Evolutionary conservation across 2,113 vertebrate species (phyloP), one percentile per base, ranked within the genome.

Genomic region (Sorex araneus): DNA sequence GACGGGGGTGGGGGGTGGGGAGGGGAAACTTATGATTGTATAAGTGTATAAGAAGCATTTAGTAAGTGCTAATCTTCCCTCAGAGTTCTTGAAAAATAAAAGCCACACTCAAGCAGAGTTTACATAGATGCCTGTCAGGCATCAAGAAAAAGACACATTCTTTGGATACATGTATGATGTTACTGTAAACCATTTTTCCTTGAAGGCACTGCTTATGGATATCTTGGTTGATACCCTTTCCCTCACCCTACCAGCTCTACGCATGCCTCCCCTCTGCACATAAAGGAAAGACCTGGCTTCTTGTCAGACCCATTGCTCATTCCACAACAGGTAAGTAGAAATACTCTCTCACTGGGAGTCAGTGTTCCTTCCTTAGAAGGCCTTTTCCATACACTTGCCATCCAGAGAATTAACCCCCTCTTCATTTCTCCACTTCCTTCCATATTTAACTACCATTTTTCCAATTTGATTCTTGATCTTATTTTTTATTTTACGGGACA

Each of bases 21-120:
- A 40, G 40, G 40, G 40, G 40, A 7, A 40, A 40, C 40, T 40
- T 40, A 40, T 40, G 40, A 40, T 40, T 40, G 40, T 40, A 60
- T 60, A 96, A 96, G 95, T 97, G 96, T 90, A 8, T 95, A 89
- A 94, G 89, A 97, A 98, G 97, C 97, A 97, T 97, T 97, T 97
- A 96, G 60, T 92, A 98, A 98, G 97, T 95, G 98, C 87, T 96
- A 92, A 95, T 94, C 92, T 90, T 97, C 36, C 71, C 92, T 94
- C 92, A 86, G 83, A 95, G 57, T 47, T 96, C 84, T 80, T 47
- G 36, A 82, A 96, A 71, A 89, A 96, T 89, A 80, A 89, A 90
- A 95, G 77, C 84, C 47, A 60, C 86, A 88, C 54, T 81, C 79
- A 91, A 43, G 69, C 57, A 84, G 83, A 93, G 80, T 92, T 92